These are phyloP conservation scores for Nymphalis io DNA, from an alignment of 1,140 invertebrate species.

Conservation along the genomic window DNA sequence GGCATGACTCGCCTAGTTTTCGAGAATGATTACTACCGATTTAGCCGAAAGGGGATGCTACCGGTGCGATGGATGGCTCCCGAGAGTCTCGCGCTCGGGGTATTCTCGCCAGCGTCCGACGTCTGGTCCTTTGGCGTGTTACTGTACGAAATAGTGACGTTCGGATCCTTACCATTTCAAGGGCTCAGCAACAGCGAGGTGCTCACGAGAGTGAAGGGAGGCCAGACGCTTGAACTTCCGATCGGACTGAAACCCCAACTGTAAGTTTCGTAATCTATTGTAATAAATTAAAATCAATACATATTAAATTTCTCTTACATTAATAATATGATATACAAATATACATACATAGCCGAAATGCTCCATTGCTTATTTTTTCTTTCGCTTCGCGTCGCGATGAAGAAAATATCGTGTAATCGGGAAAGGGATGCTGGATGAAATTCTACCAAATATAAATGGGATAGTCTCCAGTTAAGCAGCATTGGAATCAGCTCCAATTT, in stretches of 20 bases:
- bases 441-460: no score
- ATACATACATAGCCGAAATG: no score
- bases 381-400: no score
- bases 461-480: no score
- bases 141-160: slow-evolving; percentile 92
- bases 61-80: slow-evolving; percentile 97
- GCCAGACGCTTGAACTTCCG: slow-evolving; percentile 87
- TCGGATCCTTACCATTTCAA: slow-evolving; percentile 94
- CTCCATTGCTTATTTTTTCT: no score
- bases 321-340: no score
- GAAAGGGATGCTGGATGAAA: no score
- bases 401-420: neutral
- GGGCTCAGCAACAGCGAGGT: slow-evolving; percentile 93
- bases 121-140: slow-evolving; percentile 94
- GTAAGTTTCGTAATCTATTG: slow-evolving; percentile 82
- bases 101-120: slow-evolving; percentile 92
- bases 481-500: no score
- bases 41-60: slow-evolving; percentile 92
- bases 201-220: slow-evolving; percentile 88
- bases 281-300: neutral
- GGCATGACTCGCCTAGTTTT: slow-evolving; percentile 95
- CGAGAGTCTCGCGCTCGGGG: slow-evolving; percentile 88
- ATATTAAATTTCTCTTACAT: neutral
- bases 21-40: slow-evolving; percentile 93
- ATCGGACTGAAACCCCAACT: slow-evolving; percentile 87